Base-by-base conservation (phyloP, 1,140 invertebrate species). In the Phortica variegata region DNA sequence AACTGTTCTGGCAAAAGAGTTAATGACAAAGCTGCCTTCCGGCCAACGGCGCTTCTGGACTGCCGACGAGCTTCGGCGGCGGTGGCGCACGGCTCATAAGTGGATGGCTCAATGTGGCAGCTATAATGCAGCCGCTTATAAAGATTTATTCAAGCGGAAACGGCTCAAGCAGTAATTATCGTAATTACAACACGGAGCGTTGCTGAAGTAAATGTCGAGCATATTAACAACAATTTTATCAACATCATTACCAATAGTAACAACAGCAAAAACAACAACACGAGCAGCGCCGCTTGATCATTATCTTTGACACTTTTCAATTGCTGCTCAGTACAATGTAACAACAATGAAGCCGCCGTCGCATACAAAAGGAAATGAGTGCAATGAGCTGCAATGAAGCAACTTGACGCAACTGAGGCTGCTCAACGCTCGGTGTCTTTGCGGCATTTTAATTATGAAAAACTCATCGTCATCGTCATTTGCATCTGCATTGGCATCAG, bases 111-210 rank as follows among this genome's bases (percentile, higher is more conserved):
- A 46, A 57, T 46, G 48, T 26, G 40, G 52, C 51, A 36, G 51
- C 15, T 37, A 36, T 54, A n/a, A 17, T 61, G 51, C 58, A 49
- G 34, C 29, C 18, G n/a, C n/a, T n/a, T n/a, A n/a, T n/a, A n/a
- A n/a, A n/a, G n/a, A n/a, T n/a, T n/a, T n/a, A n/a, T 46, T 29
- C 12, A 29, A 29, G 26, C 12, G 26, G 6, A 43, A 36, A 47
- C 42, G 39, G 26, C 53, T 39, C 13, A 36, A 48, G 54, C 44
- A 63, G 54, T 68, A 66, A 68, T 66, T 68, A 66, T 66, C 47
- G 63, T 52, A 68, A 66, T 66, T 66, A 66, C 62, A 66, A 68
- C n/a, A n/a, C n/a, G n/a, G n/a, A n/a, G n/a, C n/a, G n/a, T n/a
- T n/a, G n/a, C n/a, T n/a, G n/a, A n/a, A n/a, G n/a, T 63, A 56